Conservation (phyloP, 1,140 invertebrate genomes). For the Drosophila serrata region DNA sequence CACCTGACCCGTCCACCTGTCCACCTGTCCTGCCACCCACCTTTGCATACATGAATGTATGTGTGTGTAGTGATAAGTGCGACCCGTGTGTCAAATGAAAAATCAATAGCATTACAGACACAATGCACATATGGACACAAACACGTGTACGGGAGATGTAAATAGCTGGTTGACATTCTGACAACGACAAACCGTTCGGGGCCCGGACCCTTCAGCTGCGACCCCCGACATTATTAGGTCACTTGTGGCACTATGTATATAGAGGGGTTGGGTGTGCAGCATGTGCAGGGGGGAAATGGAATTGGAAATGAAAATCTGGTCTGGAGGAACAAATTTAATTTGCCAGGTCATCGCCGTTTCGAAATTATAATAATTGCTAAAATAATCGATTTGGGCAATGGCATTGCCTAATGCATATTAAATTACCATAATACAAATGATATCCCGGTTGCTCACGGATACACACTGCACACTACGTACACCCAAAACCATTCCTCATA, state of each 20-base stretch:
- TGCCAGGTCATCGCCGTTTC: slow-evolving; percentile 35
- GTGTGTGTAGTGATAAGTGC: slow-evolving; percentile 32
- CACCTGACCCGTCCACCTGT: slow-evolving; percentile 7
- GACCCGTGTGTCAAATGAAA: slow-evolving; percentile 62
- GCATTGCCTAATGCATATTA: slow-evolving; percentile 38
- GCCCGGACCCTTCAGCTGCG: slow-evolving; percentile 23
- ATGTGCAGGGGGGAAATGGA: neutral
- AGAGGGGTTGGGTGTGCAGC: neutral
- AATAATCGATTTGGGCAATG: slow-evolving; percentile 53
- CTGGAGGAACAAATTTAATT: slow-evolving; percentile 59
- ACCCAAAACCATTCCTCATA: neutral
- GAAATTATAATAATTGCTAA: slow-evolving; percentile 60
- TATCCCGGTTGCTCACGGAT: slow-evolving; percentile 22
- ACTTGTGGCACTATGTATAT: slow-evolving; percentile 36
- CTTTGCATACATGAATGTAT: neutral
- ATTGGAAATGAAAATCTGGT: slow-evolving; percentile 34
- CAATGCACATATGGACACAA: slow-evolving; percentile 48
- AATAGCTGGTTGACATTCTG: slow-evolving; percentile 77
- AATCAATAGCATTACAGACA: slow-evolving; percentile 74
- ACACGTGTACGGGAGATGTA: slow-evolving; percentile 47
- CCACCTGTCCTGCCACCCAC: slow-evolving; percentile 6
- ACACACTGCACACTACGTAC: neutral
- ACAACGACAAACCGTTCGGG: slow-evolving; percentile 30
- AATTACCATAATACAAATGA: slow-evolving; percentile 49
- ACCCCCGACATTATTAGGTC: slow-evolving; percentile 55